Percentiles rank a stretch among this genome's conserved stretches.
phyloP scores from a whole-genome alignment of 2,113 vertebrate genomes.

The Engystomops pustulosus region DNA sequence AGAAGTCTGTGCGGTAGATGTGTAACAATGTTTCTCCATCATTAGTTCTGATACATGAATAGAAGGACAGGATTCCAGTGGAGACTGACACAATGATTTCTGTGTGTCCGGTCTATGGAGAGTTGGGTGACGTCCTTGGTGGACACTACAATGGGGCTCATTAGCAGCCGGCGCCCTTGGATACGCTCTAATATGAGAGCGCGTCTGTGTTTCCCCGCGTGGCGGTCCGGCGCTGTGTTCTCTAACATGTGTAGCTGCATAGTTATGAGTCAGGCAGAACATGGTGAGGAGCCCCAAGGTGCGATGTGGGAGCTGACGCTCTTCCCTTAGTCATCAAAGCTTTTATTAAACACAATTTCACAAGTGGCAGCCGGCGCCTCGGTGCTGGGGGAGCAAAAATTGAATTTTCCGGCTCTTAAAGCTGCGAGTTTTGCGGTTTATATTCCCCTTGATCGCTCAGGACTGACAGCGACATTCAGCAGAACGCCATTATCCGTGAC shows the following conservation, averaged over 20 bases:
- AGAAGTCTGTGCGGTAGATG: no score
- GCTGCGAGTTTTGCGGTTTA: not conserved
- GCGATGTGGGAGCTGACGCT: not conserved
- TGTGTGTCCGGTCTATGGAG: no score
- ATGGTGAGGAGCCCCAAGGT: not conserved
- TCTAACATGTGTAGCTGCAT: not conserved
- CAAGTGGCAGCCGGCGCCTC: not conserved
- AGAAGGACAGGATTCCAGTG: not conserved
- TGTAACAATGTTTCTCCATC: no score
- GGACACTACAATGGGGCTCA: not conserved
- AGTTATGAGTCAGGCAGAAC: not conserved
- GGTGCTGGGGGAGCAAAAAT: constrained; percentile 15
- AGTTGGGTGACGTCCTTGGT: not conserved
- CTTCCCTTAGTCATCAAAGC: not conserved
- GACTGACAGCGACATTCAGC: constrained; percentile 1
- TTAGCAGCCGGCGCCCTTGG: not conserved
- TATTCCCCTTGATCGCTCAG: not conserved
- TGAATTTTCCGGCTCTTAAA: constrained; percentile 32
- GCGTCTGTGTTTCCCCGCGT: not conserved
- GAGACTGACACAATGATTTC: not conserved
- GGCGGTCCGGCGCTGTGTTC: not conserved
- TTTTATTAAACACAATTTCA: not conserved
- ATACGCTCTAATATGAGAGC: not conserved
- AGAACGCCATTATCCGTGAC: accelerated
- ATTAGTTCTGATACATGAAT: not conserved